Percentiles rank a stretch among this genome's conserved stretches.
phyloP scores from a whole-genome alignment of 2,113 vertebrate species.

The Tachycineta bicolor region DNA sequence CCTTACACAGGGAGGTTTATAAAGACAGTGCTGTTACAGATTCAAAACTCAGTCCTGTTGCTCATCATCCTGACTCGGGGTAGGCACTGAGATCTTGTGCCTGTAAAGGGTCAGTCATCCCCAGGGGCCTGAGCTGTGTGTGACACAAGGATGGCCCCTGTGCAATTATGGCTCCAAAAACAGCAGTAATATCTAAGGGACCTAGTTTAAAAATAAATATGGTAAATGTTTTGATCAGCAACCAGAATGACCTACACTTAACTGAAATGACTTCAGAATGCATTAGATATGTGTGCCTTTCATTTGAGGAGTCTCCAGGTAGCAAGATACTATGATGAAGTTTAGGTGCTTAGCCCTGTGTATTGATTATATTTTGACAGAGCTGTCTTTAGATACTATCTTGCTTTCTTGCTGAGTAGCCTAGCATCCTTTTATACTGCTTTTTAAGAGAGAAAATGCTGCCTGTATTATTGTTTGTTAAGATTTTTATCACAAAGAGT shows the following conservation, averaged over 20 bases:
- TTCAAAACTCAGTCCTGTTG: neutral
- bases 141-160: neutral
- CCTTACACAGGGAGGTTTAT: neutral
- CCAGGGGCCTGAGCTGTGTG: neutral
- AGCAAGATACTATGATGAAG: neutral
- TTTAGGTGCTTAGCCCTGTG: neutral
- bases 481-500: constrained; percentile 3
- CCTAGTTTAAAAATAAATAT: neutral
- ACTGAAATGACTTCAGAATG: neutral
- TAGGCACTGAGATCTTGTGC: neutral
- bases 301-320: neutral
- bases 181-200: neutral
- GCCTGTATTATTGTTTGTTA: neutral
- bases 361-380: neutral
- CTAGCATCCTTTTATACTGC: neutral
- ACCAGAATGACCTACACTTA: neutral
- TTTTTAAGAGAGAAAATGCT: neutral
- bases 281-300: neutral
- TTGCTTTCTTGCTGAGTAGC: neutral
- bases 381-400: neutral
- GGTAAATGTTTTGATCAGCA: neutral
- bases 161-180: neutral
- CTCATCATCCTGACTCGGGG: neutral
- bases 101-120: neutral
- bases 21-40: neutral